These are phyloP conservation scores for Hephaestus fuliginosus DNA, from an alignment of 2,797 vertebrate genomes.

Conservation along the genomic window DNA sequence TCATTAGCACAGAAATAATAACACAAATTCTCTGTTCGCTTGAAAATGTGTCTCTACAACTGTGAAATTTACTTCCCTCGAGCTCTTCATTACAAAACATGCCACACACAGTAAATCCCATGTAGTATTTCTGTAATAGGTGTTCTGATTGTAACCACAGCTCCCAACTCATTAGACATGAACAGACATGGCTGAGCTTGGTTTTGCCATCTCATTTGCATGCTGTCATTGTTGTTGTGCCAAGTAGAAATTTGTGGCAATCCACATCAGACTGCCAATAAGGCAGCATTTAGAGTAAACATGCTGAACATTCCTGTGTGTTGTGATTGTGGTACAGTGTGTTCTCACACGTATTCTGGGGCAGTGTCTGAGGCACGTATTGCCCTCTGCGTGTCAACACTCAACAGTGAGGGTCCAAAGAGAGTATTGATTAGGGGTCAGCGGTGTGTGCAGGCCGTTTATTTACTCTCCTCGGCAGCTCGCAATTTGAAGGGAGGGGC, in stretches of 20 bases:
- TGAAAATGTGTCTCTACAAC: constrained; percentile 16
- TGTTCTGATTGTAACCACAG: constrained; percentile 68
- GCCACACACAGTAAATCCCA: constrained; percentile 49
- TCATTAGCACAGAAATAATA: constrained; percentile 28
- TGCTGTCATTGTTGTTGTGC: constrained; percentile 62
- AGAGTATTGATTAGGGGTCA: constrained; percentile 67
- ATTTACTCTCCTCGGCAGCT: constrained; percentile 82
- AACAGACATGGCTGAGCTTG: constrained; percentile 32
- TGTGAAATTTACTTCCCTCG: constrained; percentile 50
- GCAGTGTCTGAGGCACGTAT: constrained; percentile 13
- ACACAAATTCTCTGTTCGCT: constrained; percentile 18
- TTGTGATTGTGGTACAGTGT: constrained; percentile 64
- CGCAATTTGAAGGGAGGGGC: constrained; percentile 71
- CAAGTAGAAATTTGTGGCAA: constrained; percentile 47
- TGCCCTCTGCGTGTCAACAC: constrained; percentile 30
- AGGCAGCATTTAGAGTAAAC: constrained; percentile 49
- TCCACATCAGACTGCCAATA: constrained; percentile 52
- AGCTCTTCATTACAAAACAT: constrained; percentile 56
- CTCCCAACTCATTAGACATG: constrained; percentile 58
- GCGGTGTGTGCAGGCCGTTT: constrained; percentile 68
- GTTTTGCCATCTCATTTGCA: constrained; percentile 65
- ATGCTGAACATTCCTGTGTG: constrained; percentile 60
- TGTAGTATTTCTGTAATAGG: constrained; percentile 68
- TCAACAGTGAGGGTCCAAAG: constrained; percentile 45
- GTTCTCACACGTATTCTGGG: constrained; percentile 44